These are phyloP conservation scores for Amphimedon queenslandica DNA, from an alignment of 37 sponge, comb jelly and placozoan genomes.

Conservation along the genomic window DNA sequence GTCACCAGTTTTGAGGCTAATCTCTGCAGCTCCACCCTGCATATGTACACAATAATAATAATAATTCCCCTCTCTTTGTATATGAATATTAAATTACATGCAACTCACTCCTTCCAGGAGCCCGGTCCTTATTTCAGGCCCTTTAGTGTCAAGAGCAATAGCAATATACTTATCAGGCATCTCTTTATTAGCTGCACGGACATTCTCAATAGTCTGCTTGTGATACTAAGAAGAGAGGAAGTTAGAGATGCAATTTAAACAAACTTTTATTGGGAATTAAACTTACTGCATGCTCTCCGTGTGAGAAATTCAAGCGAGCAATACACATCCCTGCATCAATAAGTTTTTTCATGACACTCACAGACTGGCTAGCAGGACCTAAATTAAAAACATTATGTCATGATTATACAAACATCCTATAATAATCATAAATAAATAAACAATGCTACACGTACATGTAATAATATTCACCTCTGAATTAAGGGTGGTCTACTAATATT, in stretches of 20 bases:
- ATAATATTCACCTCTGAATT: too few species aligned
- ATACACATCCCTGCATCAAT: constrained; percentile 66
- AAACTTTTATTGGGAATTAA: background rate
- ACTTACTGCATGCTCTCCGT: constrained; percentile 66
- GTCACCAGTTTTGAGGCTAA: constrained; percentile 62
- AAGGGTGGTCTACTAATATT: too few species aligned
- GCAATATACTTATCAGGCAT: constrained; percentile 52
- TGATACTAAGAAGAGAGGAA: constrained; percentile 58
- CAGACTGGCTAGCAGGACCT: constrained; percentile 66
- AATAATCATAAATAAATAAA: too few species aligned
- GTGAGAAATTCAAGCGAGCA: constrained; percentile 83
- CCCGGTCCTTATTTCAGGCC: constrained; percentile 95
- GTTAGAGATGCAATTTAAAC: background rate
- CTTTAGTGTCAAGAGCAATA: constrained; percentile 98
- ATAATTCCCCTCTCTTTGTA: background rate
- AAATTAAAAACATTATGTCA: too few species aligned
- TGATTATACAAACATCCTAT: too few species aligned
- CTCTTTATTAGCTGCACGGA: constrained; percentile 63
- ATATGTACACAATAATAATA: background rate
- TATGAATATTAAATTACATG: background rate
- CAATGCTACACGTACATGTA: background rate
- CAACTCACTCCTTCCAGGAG: constrained; percentile 80
- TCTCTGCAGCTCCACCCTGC: constrained; percentile 66
- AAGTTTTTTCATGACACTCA: constrained; percentile 51
- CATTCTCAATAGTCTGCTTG: constrained; percentile 71